These are phyloP conservation scores for Cephus cinctus DNA, from an alignment of 1,140 invertebrate genomes.

Conservation along the genomic window DNA sequence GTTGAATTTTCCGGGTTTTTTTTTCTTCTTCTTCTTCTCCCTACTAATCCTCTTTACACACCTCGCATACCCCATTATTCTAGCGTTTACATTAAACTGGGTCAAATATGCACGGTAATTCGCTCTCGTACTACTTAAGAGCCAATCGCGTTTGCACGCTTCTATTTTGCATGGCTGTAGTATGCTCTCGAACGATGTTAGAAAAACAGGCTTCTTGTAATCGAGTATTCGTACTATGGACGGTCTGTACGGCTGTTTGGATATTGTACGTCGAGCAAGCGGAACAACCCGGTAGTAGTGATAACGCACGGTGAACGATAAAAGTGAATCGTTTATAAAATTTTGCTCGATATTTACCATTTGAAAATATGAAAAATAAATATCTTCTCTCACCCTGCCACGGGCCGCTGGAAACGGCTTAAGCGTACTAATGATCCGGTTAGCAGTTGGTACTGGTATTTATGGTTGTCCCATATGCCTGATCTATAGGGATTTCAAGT, in stretches of 20 bases:
- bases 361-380: too few relatives aligned
- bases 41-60: too few relatives aligned
- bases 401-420: constrained; percentile 19
- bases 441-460: constrained; percentile 23
- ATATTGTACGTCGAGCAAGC: constrained; percentile 19
- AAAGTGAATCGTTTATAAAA: too few relatives aligned
- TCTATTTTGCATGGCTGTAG: not conserved
- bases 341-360: too few relatives aligned
- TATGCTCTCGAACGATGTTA: constrained; percentile 17
- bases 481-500: constrained; percentile 28
- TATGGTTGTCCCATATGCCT: constrained; percentile 13
- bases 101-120: constrained; percentile 20
- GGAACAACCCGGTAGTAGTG: too few relatives aligned
- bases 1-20: too few relatives aligned
- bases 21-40: too few relatives aligned
- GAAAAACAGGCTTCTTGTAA: constrained; percentile 26
- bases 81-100: too few relatives aligned
- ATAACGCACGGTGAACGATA: not conserved
- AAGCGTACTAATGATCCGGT: not conserved
- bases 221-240: constrained; percentile 20
- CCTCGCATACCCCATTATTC: too few relatives aligned
- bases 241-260: too few relatives aligned
- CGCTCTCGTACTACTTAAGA: constrained; percentile 24
- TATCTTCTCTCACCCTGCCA: too few relatives aligned
- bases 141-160: constrained; percentile 22